Evolutionary conservation across 2,113 vertebrate species (phyloP), one percentile per base, ranked within the genome.

Genomic region (Xyrauchen texanus): DNA sequence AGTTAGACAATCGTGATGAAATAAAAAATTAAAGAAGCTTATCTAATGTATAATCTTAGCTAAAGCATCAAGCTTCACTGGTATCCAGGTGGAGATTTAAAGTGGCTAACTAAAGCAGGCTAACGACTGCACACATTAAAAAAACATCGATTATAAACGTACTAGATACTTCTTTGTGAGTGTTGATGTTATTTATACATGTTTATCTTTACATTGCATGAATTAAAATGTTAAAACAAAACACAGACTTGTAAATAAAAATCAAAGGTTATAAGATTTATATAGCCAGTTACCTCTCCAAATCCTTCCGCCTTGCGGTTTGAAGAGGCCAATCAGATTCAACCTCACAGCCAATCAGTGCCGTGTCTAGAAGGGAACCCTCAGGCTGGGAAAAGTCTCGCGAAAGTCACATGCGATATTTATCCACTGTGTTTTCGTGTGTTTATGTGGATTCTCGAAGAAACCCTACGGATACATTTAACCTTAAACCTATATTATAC

Each of bases 261-360:
- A 34, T 34, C 1, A 34, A 34, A 34, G 21, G 21, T 34, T 34
- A 34, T 34, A 34, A 34, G 21, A 34, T 34, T 34, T 34, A 1
- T 34, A 1, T 34, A 34, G 21, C 21, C 9, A 49, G 3, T 7
- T 34, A 57, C 49, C 47, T 69, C 12, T 34, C 2, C 15, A 71
- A 70, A 64, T 61, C 64, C 81, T 76, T 89, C 85, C 90, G 90
- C 91, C 87, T 81, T 78, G 69, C 5, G 74, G 69, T 91, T 92
- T 79, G 44, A 92, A 91, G 82, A 87, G 87, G 63, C 90, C 91
- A 93, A 92, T 92, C 44, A 68, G 64, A 79, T 64, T 2, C 42
- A 61, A 53, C 9, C 58, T 55, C 12, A 73, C 7, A 74, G 64
- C 77, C 74, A 81, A 80, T 78, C 75, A 78, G 68, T 58, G 4